Evolutionary conservation across 2,797 vertebrate species (phyloP), one percentile per base, ranked within the genome.

Genomic region (Aphelocoma californica): DNA sequence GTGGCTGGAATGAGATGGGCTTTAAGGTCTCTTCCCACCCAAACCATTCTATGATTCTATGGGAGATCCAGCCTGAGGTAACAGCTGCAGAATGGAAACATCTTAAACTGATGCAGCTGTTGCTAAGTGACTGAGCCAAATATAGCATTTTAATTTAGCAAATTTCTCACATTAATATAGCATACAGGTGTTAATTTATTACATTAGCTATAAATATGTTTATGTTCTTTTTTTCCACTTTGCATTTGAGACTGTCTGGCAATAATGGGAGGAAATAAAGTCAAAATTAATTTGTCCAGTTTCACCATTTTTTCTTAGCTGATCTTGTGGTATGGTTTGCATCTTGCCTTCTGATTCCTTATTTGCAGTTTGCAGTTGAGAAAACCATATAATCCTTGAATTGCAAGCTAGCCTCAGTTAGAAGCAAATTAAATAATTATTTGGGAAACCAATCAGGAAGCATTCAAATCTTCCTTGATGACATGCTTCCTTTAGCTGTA

Each of bases 61-160:
- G 58, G 70, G 51, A 92, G 77, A 45, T 73, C 31, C 70, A 95
- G 80, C 58, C 48, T 31, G 32, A 88, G 73, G 83, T 81, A 75
- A 60, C 70, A 95, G 93, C 92, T 96, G 93, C 70, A 31, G 70
- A 72, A 69, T 42, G n/a, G 65, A 72, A 91, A 56, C 5, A 2
- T 69, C 77, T 90, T 80, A 62, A 92, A 79, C 73, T 75, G 88
- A 58, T 86, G 88, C 93, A 95, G 95, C 83, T 95, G 95, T 94
- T 95, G 92, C 93, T 92, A 95, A 95, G 93, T 90, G 93, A 93
- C 82, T 60, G 83, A 84, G 51, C 77, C 88, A 86, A 90, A 95
- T 75, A 88, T 90, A 91, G 64, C 56, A 79, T 84, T 90, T 93
- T 66, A 81, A 86, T 93, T 93, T 81, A 62, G 77, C 58, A 88